phyloP scores from a whole-genome alignment of 2,888 invertebrate species.

The Apodemia mormo region DNA sequence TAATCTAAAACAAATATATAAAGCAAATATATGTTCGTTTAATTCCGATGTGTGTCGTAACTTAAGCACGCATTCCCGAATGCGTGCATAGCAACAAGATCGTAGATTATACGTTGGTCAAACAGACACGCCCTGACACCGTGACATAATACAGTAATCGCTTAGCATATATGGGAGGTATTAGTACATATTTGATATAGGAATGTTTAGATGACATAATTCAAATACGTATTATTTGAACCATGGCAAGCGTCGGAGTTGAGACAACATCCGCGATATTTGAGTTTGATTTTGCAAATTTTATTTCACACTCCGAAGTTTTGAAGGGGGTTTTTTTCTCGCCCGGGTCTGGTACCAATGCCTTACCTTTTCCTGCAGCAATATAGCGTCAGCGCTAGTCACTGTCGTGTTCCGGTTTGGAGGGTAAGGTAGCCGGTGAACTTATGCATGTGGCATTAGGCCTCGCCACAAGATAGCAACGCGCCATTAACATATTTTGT shows the following conservation, averaged over 20 bases:
- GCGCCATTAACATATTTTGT: too few relatives aligned
- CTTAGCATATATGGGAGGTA: conserved; percentile 41
- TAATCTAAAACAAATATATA: conserved; percentile 15
- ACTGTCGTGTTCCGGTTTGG: too few relatives aligned
- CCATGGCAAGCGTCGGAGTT: conserved; percentile 43
- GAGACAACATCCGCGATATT: conserved; percentile 51
- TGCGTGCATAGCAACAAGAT: conserved; percentile 56
- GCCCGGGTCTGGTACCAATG: too few relatives aligned
- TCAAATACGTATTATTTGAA: conserved; percentile 63
- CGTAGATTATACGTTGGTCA: conserved; percentile 56
- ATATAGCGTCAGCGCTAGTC: too few relatives aligned
- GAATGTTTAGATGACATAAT: conserved; percentile 58
- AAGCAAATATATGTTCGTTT: conserved; percentile 20
- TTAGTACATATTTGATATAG: conserved; percentile 5
- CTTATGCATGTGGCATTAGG: too few relatives aligned
- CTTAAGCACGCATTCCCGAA: conserved; percentile 41
- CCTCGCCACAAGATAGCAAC: too few relatives aligned
- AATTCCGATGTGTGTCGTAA: conserved; percentile 10
- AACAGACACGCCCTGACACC: conserved; percentile 64
- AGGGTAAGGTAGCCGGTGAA: too few relatives aligned
- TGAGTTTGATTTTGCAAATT: background rate
- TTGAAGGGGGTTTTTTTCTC: too few relatives aligned
- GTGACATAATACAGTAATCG: conserved; percentile 46
- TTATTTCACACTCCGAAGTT: background rate
- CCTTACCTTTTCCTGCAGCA: too few relatives aligned